A percentile compares a stretch with the other conserved stretches of the same genome.
phyloP scores from a whole-genome alignment of 2,113 vertebrate genomes.

The Maccullochella peelii region DNA sequence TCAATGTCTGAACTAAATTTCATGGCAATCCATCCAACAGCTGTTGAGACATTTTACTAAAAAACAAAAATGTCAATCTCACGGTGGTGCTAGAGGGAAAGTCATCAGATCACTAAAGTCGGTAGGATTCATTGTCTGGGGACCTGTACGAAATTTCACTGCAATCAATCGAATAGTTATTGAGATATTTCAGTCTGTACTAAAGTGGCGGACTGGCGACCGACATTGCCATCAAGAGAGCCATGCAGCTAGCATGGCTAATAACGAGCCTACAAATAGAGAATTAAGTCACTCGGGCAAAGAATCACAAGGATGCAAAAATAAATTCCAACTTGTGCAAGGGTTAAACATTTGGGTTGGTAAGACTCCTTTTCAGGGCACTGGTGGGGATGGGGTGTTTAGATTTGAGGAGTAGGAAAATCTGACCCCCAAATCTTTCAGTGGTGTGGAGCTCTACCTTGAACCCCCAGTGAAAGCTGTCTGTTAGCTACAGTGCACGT shows the following conservation, averaged over 20 bases:
- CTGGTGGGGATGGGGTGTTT: conserved; percentile 62
- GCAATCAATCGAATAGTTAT: neutral
- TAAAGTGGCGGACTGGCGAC: neutral
- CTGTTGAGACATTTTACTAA: neutral
- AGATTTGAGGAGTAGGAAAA: conserved; percentile 60
- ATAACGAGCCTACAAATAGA: neutral
- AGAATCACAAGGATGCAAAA: neutral
- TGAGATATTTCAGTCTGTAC: neutral
- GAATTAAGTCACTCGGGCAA: neutral
- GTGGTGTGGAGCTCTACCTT: conserved; percentile 15
- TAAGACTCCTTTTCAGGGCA: neutral
- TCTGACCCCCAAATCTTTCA: conserved; percentile 51
- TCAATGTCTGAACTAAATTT: neutral
- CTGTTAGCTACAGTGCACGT: conserved; percentile 28
- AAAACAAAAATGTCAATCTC: neutral
- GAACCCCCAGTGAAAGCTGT: conserved; percentile 45
- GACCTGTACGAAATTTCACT: neutral
- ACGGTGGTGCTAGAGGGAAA: neutral
- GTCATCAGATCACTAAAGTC: too few species aligned
- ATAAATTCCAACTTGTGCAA: neutral
- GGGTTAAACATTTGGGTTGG: conserved; percentile 31
- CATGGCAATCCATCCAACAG: neutral
- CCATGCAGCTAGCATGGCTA: neutral
- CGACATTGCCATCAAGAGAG: neutral
- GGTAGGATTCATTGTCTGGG: neutral